Percentiles rank a stretch among this genome's conserved stretches.
phyloP scores from a whole-genome alignment of 2,888 invertebrate genomes.

The Elaeidobius kamerunicus region DNA sequence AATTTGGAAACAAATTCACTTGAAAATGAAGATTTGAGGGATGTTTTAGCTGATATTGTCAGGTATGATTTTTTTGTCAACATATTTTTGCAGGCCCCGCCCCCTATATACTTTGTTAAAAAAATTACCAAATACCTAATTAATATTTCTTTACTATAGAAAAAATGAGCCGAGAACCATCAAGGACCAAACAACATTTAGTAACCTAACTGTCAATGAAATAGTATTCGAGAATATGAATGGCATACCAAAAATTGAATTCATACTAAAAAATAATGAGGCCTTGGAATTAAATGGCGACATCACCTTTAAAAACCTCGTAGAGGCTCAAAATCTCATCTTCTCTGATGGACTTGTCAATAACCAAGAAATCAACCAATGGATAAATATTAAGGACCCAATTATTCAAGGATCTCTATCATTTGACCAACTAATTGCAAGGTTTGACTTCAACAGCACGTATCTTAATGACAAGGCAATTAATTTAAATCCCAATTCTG shows the following conservation, averaged over 20 bases:
- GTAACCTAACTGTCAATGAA: constrained; percentile 38
- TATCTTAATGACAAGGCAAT: too few species aligned
- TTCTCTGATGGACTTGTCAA: constrained; percentile 34
- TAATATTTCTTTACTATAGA: constrained; percentile 33
- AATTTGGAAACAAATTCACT: constrained; percentile 39
- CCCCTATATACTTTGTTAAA: background rate
- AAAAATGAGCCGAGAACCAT: constrained; percentile 35
- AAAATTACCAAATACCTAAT: background rate
- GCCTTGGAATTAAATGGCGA: constrained; percentile 38
- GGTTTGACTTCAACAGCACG: too few species aligned
- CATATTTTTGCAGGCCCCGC: background rate
- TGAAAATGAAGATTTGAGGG: constrained; percentile 39
- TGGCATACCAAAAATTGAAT: constrained; percentile 35
- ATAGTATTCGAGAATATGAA: constrained; percentile 42
- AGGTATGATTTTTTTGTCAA: constrained; percentile 28
- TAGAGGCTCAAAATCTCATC: constrained; percentile 33
- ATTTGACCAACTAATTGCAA: too few species aligned
- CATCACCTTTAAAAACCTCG: constrained; percentile 37
- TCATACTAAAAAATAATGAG: constrained; percentile 35
- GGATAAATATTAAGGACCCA: constrained; percentile 31
- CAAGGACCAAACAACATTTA: constrained; percentile 42
- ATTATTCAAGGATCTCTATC: too few species aligned
- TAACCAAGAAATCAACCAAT: constrained; percentile 32
- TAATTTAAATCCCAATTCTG: too few species aligned
- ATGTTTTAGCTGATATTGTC: constrained; percentile 42